Base-by-base conservation (phyloP, 2,888 invertebrate genomes). In the Augochlorella aurata region DNA sequence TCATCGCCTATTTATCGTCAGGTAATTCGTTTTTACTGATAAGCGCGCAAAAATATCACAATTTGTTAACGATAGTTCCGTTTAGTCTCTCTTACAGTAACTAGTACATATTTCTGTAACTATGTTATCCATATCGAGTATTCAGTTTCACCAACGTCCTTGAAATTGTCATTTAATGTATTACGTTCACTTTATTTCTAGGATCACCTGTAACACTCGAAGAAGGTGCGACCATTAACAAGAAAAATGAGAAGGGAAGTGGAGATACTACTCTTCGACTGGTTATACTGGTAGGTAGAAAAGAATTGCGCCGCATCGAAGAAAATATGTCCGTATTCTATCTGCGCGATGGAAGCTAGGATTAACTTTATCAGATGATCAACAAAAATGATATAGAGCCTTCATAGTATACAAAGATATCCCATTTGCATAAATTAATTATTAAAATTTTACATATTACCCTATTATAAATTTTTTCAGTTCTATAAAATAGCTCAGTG, bases 241-340 rank as follows among this genome's bases (percentile, higher is more conserved):
- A n/a, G 10, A 38, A 69, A 24, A 29, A 79, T 21, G 77, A 85
- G 49, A 69, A 72, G 52, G 47, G 70, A 49, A 66, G 72, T 16
- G 75, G 79, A 75, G 79, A 84, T 66, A 82, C 82, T 45, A 90
- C 91, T 24, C 87, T 92, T 45, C 89, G 89, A 47, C 87, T 88
- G 82, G 89, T 91, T 9, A 91, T 87, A 80, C 85, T 91, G 88
- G 92, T 92, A 85, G 87, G 69, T 72, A 65, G 21, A 47, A 67
- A 68, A 12, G 14, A 66, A 71, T 44, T 14, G 12, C 14, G 24
- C 52, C 7, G 16, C 18, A 61, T 73, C 5, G 44, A 54, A 58
- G 29, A 18, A n/a, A 10, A 65, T 24, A 10, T 5, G 18, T 61
- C 24, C 4, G 0, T 7, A 2, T 12, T 49, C 10, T 16, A 12